Conservation (phyloP, 2,113 vertebrate genomes). For the Siniperca chuatsi region DNA sequence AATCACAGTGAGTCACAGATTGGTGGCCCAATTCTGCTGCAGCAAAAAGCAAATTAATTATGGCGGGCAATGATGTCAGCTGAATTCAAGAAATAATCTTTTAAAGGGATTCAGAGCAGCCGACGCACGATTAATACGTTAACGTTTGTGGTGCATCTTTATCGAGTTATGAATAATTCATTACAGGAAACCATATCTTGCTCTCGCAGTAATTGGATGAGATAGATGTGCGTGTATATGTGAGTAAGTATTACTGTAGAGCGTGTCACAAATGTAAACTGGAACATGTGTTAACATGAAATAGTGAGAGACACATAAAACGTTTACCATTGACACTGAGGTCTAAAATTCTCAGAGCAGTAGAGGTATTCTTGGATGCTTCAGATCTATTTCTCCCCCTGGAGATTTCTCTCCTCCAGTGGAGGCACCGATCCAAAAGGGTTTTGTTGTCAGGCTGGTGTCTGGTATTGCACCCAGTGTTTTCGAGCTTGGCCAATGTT, state of each 20-base stretch:
- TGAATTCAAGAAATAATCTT: constrained; percentile 56
- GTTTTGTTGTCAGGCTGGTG: constrained; percentile 16
- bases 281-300: background rate
- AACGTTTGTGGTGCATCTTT: constrained; percentile 55
- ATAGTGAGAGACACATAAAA: background rate
- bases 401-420: constrained; percentile 24
- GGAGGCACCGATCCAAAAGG: background rate
- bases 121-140: constrained; percentile 43
- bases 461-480: background rate
- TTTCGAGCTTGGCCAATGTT: background rate
- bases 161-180: constrained; percentile 67
- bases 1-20: constrained; percentile 52
- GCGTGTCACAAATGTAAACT: constrained; percentile 11
- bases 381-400: constrained; percentile 12
- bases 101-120: constrained; percentile 57
- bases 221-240: constrained; percentile 12
- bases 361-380: constrained; percentile 9
- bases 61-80: background rate
- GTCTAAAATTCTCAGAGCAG: background rate
- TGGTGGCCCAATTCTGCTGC: constrained; percentile 34
- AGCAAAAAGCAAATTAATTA: constrained; percentile 50
- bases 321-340: background rate
- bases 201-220: constrained; percentile 31
- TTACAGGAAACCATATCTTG: constrained; percentile 40
- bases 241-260: constrained; percentile 2